Conservation (phyloP, 2,888 invertebrate genomes). For the Geophilus truncorum region DNA sequence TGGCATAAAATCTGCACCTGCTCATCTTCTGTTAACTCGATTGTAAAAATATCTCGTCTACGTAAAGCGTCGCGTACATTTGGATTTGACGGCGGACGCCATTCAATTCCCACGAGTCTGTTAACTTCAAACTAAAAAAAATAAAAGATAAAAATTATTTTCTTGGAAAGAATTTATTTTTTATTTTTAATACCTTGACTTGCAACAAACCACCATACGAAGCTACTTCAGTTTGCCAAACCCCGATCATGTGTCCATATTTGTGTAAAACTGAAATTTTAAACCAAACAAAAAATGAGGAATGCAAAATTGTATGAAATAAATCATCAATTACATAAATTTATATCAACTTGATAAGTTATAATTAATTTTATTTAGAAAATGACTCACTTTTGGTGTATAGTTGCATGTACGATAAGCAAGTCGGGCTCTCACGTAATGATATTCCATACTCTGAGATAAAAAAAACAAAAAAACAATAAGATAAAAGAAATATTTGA, state of each 20-base stretch:
- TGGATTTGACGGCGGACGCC: constrained; percentile 39
- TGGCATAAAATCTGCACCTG: constrained; percentile 37
- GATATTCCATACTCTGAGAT: neutral
- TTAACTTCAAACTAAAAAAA: constrained; percentile 38
- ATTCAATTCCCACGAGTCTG: constrained; percentile 39
- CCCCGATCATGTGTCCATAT: constrained; percentile 39
- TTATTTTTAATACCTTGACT: constrained; percentile 38
- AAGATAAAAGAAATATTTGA: neutral
- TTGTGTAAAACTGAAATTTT: constrained; percentile 39
- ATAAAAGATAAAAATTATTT: neutral
- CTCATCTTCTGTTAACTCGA: constrained; percentile 36
- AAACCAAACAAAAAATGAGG: neutral
- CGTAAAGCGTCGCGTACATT: constrained; percentile 39
- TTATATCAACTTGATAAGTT: too few relatives aligned
- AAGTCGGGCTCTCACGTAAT: neutral
- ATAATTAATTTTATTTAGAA: too few relatives aligned
- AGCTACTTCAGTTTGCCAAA: constrained; percentile 41
- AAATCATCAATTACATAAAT: neutral
- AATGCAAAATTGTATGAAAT: neutral
- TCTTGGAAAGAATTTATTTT: neutral
- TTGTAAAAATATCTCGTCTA: constrained; percentile 39
- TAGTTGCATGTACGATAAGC: neutral
- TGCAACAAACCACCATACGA: constrained; percentile 41
- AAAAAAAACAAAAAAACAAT: neutral
- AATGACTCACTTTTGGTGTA: constrained; percentile 29